Base-by-base conservation (phyloP, 2,888 invertebrate species). In the Stegana nigrithorax region DNA sequence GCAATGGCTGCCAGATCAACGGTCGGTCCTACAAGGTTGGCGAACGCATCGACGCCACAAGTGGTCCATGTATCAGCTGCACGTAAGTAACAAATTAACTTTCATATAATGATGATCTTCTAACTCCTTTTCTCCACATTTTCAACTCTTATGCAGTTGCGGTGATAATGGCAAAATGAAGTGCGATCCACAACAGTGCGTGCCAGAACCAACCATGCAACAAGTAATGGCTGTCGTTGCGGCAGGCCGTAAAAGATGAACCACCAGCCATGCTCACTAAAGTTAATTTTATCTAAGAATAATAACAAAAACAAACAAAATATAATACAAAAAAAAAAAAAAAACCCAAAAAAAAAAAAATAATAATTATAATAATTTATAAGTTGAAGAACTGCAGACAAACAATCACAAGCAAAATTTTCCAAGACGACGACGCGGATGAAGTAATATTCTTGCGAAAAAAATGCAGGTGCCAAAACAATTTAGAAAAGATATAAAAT, bases 31-130 rank as follows among this genome's bases (percentile, higher is more conserved):
- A 95, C 84, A 90, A 90, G 86, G 92, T 95, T 66, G 96, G 96
- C 73, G 94, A 96, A 85, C 89, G 91, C 62, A 93, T 96, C 69
- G 89, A 90, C 78, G 91, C 94, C 67, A 92, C 95, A 59, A 96
- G 95, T 78, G 95, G 95, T 80, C 96, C 96, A 81, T 96, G 96
- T 88, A 91, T 95, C 87, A 92, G 94, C 85, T 96, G 96, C 94
- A 93, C 91, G 95, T 96, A 89, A 93, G 93, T 93, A 72, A 50
- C 8, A 21, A 45, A 29, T 25, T 1, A 14, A 45, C 0, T 5
- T 19, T 60, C n/a, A 47, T 21, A 25, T 8, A 6, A 44, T 17
- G 4, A n/a, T n/a, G 39, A 39, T 39, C 17, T 39, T 4, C 6
- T 39, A 10, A n/a, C n/a, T n/a, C n/a, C n/a, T n/a, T n/a, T n/a